phyloP scores from a whole-genome alignment of 1,140 invertebrate genomes.

The Sitobion miscanthi region DNA sequence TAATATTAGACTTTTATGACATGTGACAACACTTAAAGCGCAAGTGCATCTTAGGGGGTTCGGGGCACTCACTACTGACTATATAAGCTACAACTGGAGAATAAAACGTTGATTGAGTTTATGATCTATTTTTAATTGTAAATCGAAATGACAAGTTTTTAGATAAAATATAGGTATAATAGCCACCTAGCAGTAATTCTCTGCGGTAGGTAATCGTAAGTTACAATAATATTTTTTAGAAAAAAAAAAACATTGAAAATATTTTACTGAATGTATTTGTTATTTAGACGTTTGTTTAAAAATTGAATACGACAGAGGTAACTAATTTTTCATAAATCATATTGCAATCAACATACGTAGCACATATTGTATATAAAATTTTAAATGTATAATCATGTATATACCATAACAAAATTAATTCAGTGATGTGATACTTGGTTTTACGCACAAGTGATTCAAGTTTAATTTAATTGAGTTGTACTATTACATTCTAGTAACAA shows the following conservation, averaged over 20 bases:
- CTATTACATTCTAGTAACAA: background rate
- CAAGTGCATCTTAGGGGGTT: too few species aligned
- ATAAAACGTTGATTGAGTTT: too few species aligned
- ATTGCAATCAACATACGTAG: conserved; percentile 15
- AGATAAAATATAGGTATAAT: too few species aligned
- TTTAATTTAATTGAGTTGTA: background rate
- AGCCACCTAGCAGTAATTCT: too few species aligned
- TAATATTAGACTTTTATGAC: too few species aligned
- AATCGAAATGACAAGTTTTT: too few species aligned
- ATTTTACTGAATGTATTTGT: conserved; percentile 28
- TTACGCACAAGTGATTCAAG: background rate
- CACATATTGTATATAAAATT: background rate
- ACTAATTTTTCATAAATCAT: conserved; percentile 18
- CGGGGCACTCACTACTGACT: too few species aligned
- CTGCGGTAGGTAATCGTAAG: too few species aligned
- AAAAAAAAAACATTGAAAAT: background rate
- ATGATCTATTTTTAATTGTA: too few species aligned
- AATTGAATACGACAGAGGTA: conserved; percentile 16
- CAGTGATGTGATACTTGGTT: background rate
- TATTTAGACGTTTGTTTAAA: conserved; percentile 31
- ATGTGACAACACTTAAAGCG: too few species aligned
- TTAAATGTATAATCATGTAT: background rate
- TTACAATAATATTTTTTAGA: background rate
- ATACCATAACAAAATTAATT: conserved; percentile 16
- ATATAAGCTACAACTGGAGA: too few species aligned